phyloP scores from a whole-genome alignment of 1,140 invertebrate genomes.

The Venustaconcha ellipsiformis region DNA sequence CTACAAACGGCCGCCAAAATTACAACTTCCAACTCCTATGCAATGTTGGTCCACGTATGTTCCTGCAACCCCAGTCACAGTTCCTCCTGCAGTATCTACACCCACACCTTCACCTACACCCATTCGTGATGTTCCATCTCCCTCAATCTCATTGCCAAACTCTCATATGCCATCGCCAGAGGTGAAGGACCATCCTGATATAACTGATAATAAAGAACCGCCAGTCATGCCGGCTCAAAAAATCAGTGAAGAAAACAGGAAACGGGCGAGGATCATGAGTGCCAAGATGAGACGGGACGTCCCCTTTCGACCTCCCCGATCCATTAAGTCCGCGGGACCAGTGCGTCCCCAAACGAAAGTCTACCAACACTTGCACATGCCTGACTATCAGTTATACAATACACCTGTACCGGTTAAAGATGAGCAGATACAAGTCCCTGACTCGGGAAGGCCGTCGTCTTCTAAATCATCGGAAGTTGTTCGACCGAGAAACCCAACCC shows the following conservation, averaged over 20 bases:
- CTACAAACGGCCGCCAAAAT: constrained; percentile 21
- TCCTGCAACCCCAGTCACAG: constrained; percentile 28
- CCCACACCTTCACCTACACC: constrained; percentile 3
- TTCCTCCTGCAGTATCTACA: constrained; percentile 6
- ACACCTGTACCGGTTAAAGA: background rate
- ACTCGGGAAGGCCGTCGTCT: background rate
- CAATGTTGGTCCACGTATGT: constrained; percentile 38
- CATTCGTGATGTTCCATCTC: background rate
- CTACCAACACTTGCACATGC: background rate
- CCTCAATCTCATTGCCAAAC: no score
- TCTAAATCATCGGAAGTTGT: constrained; percentile 4
- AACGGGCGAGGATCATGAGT: constrained; percentile 20
- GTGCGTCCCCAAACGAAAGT: constrained; percentile 10
- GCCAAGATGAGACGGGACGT: constrained; percentile 13
- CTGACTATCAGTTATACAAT: constrained; percentile 2
- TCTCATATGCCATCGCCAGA: background rate
- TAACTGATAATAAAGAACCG: background rate
- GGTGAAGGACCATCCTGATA: background rate
- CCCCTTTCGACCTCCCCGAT: constrained; percentile 9
- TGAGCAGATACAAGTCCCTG: background rate
- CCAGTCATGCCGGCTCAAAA: background rate
- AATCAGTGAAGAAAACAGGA: constrained; percentile 1
- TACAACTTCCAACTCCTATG: constrained; percentile 28
- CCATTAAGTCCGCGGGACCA: constrained; percentile 26
- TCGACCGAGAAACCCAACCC: constrained; percentile 25